Evolutionary conservation across 2,888 invertebrate species (phyloP).

Genomic region (Amphipyra berbera): DNA sequence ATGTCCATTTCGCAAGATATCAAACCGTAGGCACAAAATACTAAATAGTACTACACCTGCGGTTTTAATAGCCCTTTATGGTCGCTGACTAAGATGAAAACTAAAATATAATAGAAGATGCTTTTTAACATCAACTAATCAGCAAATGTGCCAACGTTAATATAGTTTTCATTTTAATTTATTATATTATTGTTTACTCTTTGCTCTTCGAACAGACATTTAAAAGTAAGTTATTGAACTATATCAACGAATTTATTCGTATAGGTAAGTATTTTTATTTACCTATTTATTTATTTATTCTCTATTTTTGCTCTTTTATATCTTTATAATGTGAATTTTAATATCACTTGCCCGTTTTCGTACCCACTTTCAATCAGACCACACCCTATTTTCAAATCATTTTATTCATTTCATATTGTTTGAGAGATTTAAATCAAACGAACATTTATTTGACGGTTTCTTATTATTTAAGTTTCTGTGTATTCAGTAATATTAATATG

Average conservation of each 20-base stretch:
- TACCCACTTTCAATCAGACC: constrained; percentile 32
- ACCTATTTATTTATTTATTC: not conserved
- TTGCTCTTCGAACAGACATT: too few species aligned
- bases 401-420: constrained; percentile 28
- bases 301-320: not conserved
- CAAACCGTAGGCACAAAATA: too few species aligned
- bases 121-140: not conserved
- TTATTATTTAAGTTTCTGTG: constrained; percentile 19
- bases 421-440: constrained; percentile 13
- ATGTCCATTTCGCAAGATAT: too few species aligned
- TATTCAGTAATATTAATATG: constrained; percentile 16
- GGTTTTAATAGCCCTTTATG: too few species aligned
- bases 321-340: not conserved
- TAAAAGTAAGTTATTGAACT: too few species aligned
- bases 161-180: too few species aligned
- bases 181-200: too few species aligned
- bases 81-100: not conserved
- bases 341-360: not conserved
- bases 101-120: not conserved
- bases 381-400: constrained; percentile 15
- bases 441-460: constrained; percentile 42
- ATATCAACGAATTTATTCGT: too few species aligned
- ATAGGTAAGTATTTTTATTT: too few species aligned
- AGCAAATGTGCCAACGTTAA: not conserved
- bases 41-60: too few species aligned